Conservation (phyloP, 2,888 invertebrate species). For the Perizoma affinitatum region DNA sequence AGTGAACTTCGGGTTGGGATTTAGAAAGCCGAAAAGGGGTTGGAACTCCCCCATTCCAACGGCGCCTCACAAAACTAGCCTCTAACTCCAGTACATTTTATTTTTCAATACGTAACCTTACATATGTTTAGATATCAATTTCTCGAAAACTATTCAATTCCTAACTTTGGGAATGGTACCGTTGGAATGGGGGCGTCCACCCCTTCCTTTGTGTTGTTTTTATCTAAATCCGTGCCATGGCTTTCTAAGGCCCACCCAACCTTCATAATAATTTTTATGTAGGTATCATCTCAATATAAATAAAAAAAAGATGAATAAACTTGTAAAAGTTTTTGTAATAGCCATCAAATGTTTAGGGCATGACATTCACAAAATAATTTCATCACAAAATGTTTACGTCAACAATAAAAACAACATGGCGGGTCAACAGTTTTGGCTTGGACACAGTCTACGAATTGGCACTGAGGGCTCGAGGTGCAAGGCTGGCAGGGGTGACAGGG, state of each 20-base stretch:
- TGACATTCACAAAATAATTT: constrained; percentile 39
- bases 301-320: constrained; percentile 34
- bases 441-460: constrained; percentile 51
- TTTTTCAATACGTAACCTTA: no score
- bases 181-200: background rate
- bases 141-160: background rate
- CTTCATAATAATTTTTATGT: no score
- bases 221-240: no score
- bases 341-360: constrained; percentile 58
- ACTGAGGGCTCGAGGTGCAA: constrained; percentile 42
- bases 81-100: no score
- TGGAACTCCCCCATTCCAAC: no score
- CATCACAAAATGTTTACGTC: constrained; percentile 32
- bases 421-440: constrained; percentile 41
- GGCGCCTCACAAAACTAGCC: no score
- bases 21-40: no score
- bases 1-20: no score
- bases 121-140: no score
- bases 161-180: no score
- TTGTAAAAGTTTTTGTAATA: constrained; percentile 48
- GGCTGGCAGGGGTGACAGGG: constrained; percentile 35
- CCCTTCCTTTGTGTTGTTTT: no score
- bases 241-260: no score
- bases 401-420: constrained; percentile 51
- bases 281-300: constrained; percentile 1